Base-by-base conservation (phyloP, 2,113 vertebrate species). In the Propithecus coquereli region DNA sequence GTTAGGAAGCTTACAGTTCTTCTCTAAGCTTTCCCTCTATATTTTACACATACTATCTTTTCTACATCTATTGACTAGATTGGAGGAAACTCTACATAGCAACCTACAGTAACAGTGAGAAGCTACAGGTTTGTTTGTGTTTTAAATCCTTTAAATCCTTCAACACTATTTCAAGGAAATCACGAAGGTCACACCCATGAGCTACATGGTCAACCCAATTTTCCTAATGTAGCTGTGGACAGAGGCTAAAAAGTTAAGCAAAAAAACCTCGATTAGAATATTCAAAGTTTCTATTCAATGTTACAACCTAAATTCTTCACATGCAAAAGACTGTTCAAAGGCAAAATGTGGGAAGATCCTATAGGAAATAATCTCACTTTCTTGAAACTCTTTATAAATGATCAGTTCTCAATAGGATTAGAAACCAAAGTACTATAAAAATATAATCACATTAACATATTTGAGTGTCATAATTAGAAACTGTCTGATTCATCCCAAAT, bases 21-120 rank as follows among this genome's bases (percentile, higher is more conserved):
- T 68, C 84, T 59, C 87, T 87, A 97, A 89, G 94, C 84, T 91
- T 90, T 92, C 91, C 94, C 34, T 83, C 76, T 74, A 5, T n/a
- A 20, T 40, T 84, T 79, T 27, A 80, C 25, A 88, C 25, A 77
- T 37, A 25, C 20, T 20, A 30, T 8, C 87, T 82, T 79, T 65
- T 43, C 87, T 92, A 63, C 40, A 57, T 74, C 74, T 81, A 30
- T 30, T 63, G 54, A 50, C 57, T 65, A 61, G n/a, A 63, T 63
- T 32, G 22, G n/a, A 84, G 81, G 91, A 77, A 88, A 59, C 37
- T 32, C 45, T 30, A 17, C 45, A 32, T 0, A 20, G 45, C 11
- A 73, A 22, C 32, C 68, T 59, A 85, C n/a, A 83, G 37, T 6
- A n/a, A 43, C 45, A 76, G 73, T 37, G 77, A 85, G 96, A 93